These are phyloP conservation scores for Sebastes goodei DNA, from an alignment of 2,797 vertebrate genomes.

Conservation along the genomic window DNA sequence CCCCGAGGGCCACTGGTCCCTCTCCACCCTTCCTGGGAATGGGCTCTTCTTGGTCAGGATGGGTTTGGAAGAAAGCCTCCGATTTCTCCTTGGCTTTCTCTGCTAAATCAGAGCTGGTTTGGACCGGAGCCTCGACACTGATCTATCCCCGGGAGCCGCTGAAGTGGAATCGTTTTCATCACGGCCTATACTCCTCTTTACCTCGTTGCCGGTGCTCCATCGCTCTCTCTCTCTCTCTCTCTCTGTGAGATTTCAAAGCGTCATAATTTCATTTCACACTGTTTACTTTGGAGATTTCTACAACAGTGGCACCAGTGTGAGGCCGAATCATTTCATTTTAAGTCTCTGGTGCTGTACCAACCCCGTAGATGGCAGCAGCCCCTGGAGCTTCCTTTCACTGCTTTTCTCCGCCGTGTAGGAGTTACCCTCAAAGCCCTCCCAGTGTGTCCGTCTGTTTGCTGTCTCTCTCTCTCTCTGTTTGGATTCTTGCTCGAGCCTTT, in stretches of 20 bases:
- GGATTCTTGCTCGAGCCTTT: slow-evolving; percentile 51
- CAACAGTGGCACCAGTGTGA: slow-evolving; percentile 32
- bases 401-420: slow-evolving; percentile 18
- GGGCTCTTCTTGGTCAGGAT: slow-evolving; percentile 52
- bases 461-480: slow-evolving; percentile 31
- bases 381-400: background rate
- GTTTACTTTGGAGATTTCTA: slow-evolving; percentile 45
- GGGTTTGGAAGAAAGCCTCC: slow-evolving; percentile 67
- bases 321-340: slow-evolving; percentile 30
- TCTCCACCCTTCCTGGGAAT: slow-evolving; percentile 72
- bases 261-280: slow-evolving; percentile 51
- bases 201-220: slow-evolving; percentile 20
- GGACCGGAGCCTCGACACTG: slow-evolving; percentile 53
- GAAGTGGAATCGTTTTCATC: slow-evolving; percentile 61
- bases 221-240: slow-evolving; percentile 12
- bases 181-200: slow-evolving; percentile 7
- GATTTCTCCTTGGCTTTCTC: slow-evolving; percentile 45
- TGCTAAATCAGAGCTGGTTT: slow-evolving; percentile 70
- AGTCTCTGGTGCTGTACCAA: background rate
- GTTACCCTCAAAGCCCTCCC: slow-evolving; percentile 47
- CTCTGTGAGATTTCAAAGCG: slow-evolving; percentile 27
- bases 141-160: slow-evolving; percentile 54
- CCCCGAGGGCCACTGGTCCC: slow-evolving; percentile 60
- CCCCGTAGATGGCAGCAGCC: slow-evolving; percentile 23
- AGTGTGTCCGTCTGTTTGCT: slow-evolving; percentile 51